Evolutionary conservation across 2,797 vertebrate genomes (phyloP).

Genomic region (Sebastes cheni): DNA sequence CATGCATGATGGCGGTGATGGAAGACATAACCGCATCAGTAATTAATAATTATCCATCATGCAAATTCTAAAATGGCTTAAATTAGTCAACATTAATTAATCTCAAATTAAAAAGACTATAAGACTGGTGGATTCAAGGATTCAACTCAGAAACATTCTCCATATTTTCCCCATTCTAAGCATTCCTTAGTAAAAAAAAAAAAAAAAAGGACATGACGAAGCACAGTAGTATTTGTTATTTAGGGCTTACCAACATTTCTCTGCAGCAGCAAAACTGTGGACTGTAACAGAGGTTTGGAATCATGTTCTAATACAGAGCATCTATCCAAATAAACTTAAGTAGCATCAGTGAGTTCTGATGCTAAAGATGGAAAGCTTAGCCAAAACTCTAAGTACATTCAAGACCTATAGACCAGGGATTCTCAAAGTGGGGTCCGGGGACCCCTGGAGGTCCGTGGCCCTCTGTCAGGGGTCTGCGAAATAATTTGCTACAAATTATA

Average conservation of each 20-base stretch:
- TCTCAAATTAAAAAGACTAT: not conserved
- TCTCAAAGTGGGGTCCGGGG: too few relatives aligned
- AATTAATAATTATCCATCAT: not conserved
- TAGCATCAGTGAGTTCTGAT: not conserved
- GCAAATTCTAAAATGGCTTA: not conserved
- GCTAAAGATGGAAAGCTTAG: not conserved
- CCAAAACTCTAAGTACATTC: not conserved
- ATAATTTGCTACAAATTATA: too few relatives aligned
- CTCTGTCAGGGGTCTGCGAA: too few relatives aligned
- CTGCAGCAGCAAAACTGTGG: conserved; percentile 19
- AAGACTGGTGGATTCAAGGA: not conserved
- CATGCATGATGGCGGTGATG: conserved; percentile 4
- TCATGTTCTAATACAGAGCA: conserved; percentile 5
- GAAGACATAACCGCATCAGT: not conserved
- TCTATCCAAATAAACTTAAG: not conserved
- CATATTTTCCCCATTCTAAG: not conserved
- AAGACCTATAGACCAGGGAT: not conserved
- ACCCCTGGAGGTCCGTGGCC: too few relatives aligned
- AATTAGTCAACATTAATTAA: not conserved
- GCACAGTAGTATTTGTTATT: not conserved
- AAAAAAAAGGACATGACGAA: not conserved
- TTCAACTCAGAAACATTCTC: not conserved
- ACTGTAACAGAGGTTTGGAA: conserved; percentile 28
- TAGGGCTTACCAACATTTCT: conserved; percentile 14
- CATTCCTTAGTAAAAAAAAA: not conserved